phyloP scores from a whole-genome alignment of 2,797 vertebrate species.

The Vultur gryphus region DNA sequence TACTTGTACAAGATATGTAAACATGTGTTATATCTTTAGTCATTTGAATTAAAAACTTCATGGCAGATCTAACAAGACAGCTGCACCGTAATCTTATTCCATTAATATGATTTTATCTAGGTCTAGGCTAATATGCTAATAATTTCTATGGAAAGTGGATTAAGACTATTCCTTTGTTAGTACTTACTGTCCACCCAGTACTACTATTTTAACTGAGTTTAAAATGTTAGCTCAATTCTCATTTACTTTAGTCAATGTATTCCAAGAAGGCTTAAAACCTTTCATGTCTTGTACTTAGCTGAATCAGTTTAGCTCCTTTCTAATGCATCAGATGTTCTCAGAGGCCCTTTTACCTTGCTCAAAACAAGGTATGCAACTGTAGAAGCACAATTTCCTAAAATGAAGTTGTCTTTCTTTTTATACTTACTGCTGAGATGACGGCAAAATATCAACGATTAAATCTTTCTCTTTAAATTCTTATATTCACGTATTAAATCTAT shows the following conservation, averaged over 20 bases:
- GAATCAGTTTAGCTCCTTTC: background rate
- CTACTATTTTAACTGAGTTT: background rate
- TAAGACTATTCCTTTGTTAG: background rate
- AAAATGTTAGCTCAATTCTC: background rate
- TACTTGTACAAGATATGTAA: background rate
- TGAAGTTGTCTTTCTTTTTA: background rate
- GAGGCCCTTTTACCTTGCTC: background rate
- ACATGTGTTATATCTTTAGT: background rate
- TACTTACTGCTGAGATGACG: background rate
- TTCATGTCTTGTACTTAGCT: background rate
- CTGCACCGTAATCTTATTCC: background rate
- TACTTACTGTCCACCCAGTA: background rate
- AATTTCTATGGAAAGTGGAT: background rate
- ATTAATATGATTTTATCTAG: background rate
- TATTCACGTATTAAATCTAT: background rate
- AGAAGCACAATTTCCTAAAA: background rate
- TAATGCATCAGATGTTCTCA: background rate
- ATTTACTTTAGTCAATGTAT: background rate
- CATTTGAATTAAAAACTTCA: background rate
- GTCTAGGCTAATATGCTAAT: background rate
- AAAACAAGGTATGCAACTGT: rapidly evolving
- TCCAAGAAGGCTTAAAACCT: background rate
- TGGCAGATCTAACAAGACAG: background rate
- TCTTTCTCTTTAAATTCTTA: background rate
- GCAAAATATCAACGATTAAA: background rate